Percentiles rank a stretch among this genome's conserved stretches.
phyloP scores from a whole-genome alignment of 30 jellyfish, hydroid and myxozoan species.

The Phacellophora camtschatica region DNA sequence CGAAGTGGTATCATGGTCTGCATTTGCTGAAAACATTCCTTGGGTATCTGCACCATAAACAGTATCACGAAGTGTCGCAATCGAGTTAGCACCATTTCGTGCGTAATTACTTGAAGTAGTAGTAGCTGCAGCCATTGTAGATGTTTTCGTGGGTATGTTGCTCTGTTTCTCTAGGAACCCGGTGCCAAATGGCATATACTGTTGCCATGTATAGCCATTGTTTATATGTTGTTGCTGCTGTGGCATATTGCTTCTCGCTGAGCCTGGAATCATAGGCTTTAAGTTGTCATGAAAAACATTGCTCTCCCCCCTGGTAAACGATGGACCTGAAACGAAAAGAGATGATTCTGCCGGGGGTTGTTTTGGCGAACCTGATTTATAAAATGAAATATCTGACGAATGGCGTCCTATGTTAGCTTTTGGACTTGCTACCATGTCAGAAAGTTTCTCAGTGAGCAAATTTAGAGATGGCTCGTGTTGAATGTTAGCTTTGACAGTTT shows the following conservation, averaged over 20 bases:
- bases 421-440: neutral
- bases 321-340: conserved; percentile 16
- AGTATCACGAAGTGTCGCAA: neutral
- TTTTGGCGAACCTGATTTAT: conserved; percentile 11
- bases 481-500: conserved; percentile 24
- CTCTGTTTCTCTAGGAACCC: conserved; percentile 37
- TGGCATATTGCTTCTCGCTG: conserved; percentile 27
- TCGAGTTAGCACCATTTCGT: neutral
- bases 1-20: neutral
- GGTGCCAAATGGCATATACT: conserved; percentile 72
- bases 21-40: neutral
- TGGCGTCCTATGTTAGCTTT: neutral
- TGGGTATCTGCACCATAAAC: neutral
- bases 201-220: conserved; percentile 79
- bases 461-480: conserved; percentile 48
- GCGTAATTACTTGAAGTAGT: neutral
- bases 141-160: conserved; percentile 15
- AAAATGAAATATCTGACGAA: neutral
- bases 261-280: neutral
- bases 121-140: neutral
- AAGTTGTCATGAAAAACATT: neutral
- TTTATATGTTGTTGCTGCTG: conserved; percentile 3
- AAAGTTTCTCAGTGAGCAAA: neutral
- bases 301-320: conserved; percentile 1
- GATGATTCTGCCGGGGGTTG: conserved; percentile 36